phyloP scores from a whole-genome alignment of 2,797 vertebrate genomes.

The Squalus acanthias region DNA sequence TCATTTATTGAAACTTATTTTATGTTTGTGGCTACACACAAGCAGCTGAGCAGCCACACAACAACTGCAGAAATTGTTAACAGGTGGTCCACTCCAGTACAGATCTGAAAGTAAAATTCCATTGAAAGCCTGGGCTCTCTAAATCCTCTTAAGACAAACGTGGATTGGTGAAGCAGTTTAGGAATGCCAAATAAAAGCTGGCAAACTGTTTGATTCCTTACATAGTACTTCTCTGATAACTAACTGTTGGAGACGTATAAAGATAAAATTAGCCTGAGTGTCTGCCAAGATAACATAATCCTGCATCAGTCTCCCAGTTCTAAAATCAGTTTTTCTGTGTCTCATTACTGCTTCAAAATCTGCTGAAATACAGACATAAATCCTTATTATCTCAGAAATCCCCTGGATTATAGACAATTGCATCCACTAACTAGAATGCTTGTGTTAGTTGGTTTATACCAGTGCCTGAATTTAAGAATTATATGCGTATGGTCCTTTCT shows the following conservation, averaged over 20 bases:
- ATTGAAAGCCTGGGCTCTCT: conserved; percentile 44
- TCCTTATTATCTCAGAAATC: neutral
- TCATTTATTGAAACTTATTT: neutral
- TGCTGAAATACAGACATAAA: neutral
- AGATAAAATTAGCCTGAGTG: conserved; percentile 22
- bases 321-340: neutral
- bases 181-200: conserved; percentile 50
- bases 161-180: conserved; percentile 53
- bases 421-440: neutral
- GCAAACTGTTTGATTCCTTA: conserved; percentile 27
- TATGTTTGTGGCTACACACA: conserved; percentile 39
- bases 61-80: conserved; percentile 59
- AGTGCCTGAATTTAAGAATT: neutral
- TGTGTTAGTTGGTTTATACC: neutral
- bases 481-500: neutral
- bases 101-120: conserved; percentile 52
- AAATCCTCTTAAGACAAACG: conserved; percentile 45
- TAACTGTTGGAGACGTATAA: neutral
- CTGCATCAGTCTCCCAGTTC: neutral
- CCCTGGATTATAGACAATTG: neutral
- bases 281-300: neutral
- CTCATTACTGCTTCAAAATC: neutral
- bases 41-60: conserved; percentile 55
- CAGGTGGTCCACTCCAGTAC: conserved; percentile 57
- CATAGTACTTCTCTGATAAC: neutral